A percentile compares a stretch with the other conserved stretches of the same genome.
Evolutionary conservation across 1,140 invertebrate species (phyloP).

Genomic region (Bombus balteatus): DNA sequence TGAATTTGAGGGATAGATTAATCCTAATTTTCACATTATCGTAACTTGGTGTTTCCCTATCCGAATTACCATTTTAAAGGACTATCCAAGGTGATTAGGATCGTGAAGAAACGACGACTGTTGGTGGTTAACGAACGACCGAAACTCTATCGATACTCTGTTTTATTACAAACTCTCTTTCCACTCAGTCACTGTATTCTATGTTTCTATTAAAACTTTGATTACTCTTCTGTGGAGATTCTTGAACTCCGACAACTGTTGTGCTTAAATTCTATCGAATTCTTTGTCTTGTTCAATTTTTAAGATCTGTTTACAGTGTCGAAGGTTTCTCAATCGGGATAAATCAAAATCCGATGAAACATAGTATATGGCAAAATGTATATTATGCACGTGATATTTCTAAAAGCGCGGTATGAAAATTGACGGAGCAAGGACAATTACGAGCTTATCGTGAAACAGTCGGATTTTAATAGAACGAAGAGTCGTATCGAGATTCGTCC

Average conservation of each 20-base stretch:
- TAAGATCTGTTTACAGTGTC: neutral
- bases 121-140: no score
- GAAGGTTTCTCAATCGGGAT: no score
- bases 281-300: neutral
- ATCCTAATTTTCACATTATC: no score
- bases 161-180: neutral
- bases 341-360: neutral
- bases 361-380: no score
- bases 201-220: neutral
- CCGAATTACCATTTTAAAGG: neutral
- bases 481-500: neutral
- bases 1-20: no score
- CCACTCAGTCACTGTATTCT: neutral
- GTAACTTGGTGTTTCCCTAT: no score
- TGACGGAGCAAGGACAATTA: neutral
- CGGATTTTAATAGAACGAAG: neutral
- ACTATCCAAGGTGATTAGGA: neutral
- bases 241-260: no score
- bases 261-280: neutral
- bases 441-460: neutral
- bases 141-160: no score
- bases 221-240: neutral
- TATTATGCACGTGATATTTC: neutral
- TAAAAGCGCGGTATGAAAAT: neutral
- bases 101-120: no score